These are phyloP conservation scores for Fregata magnificens DNA, from an alignment of 2,113 vertebrate species.

Conservation along the genomic window DNA sequence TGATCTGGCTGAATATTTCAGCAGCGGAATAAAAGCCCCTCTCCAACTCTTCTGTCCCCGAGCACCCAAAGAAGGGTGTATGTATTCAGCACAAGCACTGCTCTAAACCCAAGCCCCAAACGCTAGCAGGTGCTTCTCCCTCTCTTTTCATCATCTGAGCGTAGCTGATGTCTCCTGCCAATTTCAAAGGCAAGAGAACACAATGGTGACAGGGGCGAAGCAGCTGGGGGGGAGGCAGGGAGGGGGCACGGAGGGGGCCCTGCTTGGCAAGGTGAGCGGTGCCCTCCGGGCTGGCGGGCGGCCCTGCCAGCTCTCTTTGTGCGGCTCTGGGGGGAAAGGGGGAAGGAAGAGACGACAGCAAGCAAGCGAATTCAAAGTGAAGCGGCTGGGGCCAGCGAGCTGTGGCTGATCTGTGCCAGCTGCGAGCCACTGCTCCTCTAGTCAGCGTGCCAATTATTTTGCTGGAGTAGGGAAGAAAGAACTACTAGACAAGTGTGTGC, in stretches of 20 bases:
- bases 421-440: not conserved
- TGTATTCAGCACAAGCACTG: not conserved
- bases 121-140: not conserved
- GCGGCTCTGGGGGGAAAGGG: not conserved
- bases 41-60: not conserved
- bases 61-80: not conserved
- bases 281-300: not conserved
- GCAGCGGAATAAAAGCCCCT: not conserved
- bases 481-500: not conserved
- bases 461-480: not conserved
- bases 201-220: not conserved
- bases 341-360: not conserved
- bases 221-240: not conserved
- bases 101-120: not conserved
- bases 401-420: slow-evolving; percentile 14
- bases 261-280: not conserved
- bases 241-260: not conserved
- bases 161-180: not conserved
- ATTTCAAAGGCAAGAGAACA: not conserved
- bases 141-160: not conserved
- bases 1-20: not conserved
- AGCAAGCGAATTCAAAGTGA: not conserved
- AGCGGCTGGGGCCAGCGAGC: not conserved
- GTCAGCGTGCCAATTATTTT: not conserved
- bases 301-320: not conserved